Percentiles rank a stretch among this genome's conserved stretches.
Conservation (phyloP, 2,888 invertebrate genomes). For the Epistrophe grossulariae region DNA sequence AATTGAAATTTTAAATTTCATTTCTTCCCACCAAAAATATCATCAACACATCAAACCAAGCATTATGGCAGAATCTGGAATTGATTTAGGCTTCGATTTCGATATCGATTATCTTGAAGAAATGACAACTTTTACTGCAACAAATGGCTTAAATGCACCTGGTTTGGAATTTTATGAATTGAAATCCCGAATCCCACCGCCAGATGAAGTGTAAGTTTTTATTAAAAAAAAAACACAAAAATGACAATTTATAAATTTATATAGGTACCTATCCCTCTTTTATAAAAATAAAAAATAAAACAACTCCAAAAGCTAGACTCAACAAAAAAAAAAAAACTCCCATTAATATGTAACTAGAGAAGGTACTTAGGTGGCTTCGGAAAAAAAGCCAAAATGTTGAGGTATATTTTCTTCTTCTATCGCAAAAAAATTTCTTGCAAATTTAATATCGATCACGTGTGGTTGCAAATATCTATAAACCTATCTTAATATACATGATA, state of each 20-base stretch:
- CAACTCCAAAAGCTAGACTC: background rate
- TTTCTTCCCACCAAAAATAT: background rate
- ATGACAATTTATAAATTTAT: background rate
- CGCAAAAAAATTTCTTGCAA: slow-evolving; percentile 17
- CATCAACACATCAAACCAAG: slow-evolving; percentile 22
- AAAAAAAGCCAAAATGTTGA: too few relatives aligned
- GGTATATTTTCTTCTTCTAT: background rate
- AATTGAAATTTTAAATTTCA: background rate
- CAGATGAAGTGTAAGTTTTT: slow-evolving; percentile 86
- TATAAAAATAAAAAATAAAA: background rate
- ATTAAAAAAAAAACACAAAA: background rate
- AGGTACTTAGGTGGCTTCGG: background rate
- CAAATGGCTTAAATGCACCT: slow-evolving; percentile 79
- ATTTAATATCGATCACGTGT: slow-evolving; percentile 52
- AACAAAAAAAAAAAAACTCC: background rate
- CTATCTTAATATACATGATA: background rate
- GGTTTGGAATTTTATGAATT: slow-evolving; percentile 86
- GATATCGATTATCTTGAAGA: slow-evolving; percentile 83
- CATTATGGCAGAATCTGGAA: slow-evolving; percentile 86
- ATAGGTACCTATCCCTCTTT: background rate
- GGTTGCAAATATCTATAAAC: background rate
- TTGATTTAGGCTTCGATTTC: slow-evolving; percentile 88
- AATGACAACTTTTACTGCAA: slow-evolving; percentile 79
- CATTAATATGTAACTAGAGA: too few relatives aligned
- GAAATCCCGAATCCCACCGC: slow-evolving; percentile 85